Percentiles rank a stretch among this genome's conserved stretches.
These are phyloP conservation scores for Cichladusa arquata DNA, from an alignment of 2,113 vertebrate genomes.

Conservation along the genomic window DNA sequence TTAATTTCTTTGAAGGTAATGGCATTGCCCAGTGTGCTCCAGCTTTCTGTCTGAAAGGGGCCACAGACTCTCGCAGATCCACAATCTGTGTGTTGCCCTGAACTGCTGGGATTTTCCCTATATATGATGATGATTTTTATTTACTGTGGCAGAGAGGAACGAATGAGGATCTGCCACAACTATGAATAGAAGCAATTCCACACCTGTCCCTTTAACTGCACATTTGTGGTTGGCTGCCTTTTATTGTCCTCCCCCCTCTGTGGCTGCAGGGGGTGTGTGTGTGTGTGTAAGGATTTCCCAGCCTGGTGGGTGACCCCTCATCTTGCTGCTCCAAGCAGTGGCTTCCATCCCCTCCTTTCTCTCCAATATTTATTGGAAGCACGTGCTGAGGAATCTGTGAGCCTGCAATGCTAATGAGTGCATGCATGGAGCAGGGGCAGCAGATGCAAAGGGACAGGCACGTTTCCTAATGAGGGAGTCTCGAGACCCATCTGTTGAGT, in stretches of 20 bases:
- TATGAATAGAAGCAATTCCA: conserved; percentile 33
- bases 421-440: not conserved
- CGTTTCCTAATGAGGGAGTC: conserved; percentile 43
- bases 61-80: not conserved
- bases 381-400: conserved; percentile 66
- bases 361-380: conserved; percentile 59
- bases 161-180: not conserved
- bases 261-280: not conserved
- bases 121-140: conserved; percentile 41
- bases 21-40: not conserved
- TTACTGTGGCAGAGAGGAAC: conserved; percentile 50
- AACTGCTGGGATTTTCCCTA: not conserved
- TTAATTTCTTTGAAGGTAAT: conserved; percentile 6
- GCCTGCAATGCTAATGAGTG: conserved; percentile 8
- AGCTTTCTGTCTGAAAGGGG: not conserved
- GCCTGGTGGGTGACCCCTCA: not conserved
- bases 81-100: not conserved
- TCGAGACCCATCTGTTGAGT: conserved; percentile 75
- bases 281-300: not conserved
- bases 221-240: not conserved
- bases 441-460: conserved; percentile 40
- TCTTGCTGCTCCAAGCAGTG: not conserved
- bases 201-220: conserved; percentile 55
- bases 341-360: not conserved
- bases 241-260: not conserved